Evolutionary conservation across 2,113 vertebrate species (phyloP).

Genomic region (Grallaria varia): DNA sequence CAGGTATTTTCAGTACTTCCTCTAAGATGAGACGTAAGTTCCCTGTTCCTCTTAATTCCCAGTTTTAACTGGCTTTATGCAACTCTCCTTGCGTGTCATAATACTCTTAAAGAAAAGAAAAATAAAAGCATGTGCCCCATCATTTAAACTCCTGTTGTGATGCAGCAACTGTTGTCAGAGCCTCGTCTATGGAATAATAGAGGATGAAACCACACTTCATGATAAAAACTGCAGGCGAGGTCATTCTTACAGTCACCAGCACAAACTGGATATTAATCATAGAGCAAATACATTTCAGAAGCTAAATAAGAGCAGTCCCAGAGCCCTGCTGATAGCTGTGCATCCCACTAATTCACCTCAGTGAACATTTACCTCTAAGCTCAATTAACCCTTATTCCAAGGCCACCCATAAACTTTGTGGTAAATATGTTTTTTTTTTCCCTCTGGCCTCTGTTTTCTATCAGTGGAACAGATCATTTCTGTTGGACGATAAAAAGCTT

Average conservation of each 20-base stretch:
- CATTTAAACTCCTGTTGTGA: constrained; percentile 33
- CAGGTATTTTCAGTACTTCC: constrained; percentile 15
- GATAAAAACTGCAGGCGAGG: constrained; percentile 55
- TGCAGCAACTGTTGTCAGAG: constrained; percentile 9
- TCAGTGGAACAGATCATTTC: constrained; percentile 70
- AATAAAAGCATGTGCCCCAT: not conserved
- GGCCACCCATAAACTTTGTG: constrained; percentile 75
- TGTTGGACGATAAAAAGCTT: constrained; percentile 39
- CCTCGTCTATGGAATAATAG: constrained; percentile 53
- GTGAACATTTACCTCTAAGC: constrained; percentile 73
- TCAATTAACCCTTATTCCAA: constrained; percentile 79
- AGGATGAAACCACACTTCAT: constrained; percentile 40
- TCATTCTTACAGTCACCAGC: constrained; percentile 54
- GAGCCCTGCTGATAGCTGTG: constrained; percentile 66
- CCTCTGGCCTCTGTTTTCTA: constrained; percentile 54
- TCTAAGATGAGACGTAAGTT: not conserved
- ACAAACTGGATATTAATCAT: constrained; percentile 72
- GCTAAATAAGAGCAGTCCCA: constrained; percentile 67
- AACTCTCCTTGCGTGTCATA: constrained; percentile 2
- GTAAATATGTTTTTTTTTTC: constrained; percentile 62
- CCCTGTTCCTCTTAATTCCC: not conserved
- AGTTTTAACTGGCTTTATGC: constrained; percentile 18
- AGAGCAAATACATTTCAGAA: constrained; percentile 65
- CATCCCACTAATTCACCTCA: constrained; percentile 75
- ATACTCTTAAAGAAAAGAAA: constrained; percentile 17